Base-by-base conservation (phyloP, 2,888 invertebrate species). In the Calameuta pallipes region DNA sequence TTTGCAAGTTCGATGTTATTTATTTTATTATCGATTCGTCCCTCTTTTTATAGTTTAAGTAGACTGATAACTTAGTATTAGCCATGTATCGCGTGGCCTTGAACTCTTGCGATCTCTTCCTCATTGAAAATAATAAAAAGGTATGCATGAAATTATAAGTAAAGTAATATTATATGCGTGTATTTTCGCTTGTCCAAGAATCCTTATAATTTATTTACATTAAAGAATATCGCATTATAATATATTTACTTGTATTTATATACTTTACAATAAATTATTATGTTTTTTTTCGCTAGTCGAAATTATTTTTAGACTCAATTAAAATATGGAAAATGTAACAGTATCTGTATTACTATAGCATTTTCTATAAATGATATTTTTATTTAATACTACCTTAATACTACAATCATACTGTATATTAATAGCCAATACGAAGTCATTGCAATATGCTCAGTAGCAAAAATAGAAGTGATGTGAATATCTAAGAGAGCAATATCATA, bases 241-340 rank as follows among this genome's bases (percentile, higher is more conserved):
- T 86, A 83, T 82, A 84, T 84, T 79, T 80, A 81, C 81, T 82
- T 82, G 84, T 83, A 84, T 85, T 84, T 81, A 80, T 84, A 79
- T 84, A 87, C 81, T 84, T 84, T 85, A 84, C 87, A 86, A 82
- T 85, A 83, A 84, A 80, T 83, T 83, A 76, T 76, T 77, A 35
- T 74, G 30, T 69, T 41, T 36, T 36, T 12, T 74, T 73, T 77
- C 73, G 73, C 74, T 34, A 23, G 35, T 23, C 71, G 71, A 71
- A 33, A 71, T 71, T 71, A 33, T 71, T n/a, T 34, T 33, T 34
- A 71, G 15, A 71, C 31, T 71, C 30, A 35, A 35, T 1, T 15
- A 71, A 77, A 69, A 74, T 56, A 11, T 68, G 31, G 77, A 77
- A 74, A 70, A 78, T 23, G 56, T 56, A 9, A 56, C 9, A 23